Evolutionary conservation across 1,140 invertebrate genomes (phyloP).

Genomic region (Pissodes strobi): DNA sequence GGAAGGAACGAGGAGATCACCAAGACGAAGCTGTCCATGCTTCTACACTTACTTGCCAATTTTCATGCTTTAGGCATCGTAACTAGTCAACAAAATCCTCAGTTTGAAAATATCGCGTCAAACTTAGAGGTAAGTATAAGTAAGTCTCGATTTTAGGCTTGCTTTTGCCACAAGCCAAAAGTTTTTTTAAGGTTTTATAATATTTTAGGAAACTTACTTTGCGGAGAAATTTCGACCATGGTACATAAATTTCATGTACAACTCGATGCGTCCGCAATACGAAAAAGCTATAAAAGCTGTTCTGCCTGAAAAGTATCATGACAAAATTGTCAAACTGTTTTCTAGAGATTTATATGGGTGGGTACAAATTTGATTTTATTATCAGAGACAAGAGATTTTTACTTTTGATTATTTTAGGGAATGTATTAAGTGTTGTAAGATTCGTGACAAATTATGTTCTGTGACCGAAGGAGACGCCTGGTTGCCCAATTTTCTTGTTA

Average conservation of each 20-base stretch:
- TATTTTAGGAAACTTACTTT: no score
- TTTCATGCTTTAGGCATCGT: slow-evolving; percentile 73
- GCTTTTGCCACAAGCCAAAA: no score
- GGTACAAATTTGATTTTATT: slow-evolving; percentile 35
- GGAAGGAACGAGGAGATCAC: slow-evolving; percentile 61
- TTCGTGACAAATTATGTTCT: slow-evolving; percentile 56
- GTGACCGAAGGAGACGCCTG: slow-evolving; percentile 74
- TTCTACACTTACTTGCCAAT: slow-evolving; percentile 65
- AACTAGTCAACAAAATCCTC: slow-evolving; percentile 65
- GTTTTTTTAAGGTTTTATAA: slow-evolving; percentile 56
- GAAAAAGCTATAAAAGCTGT: slow-evolving; percentile 67
- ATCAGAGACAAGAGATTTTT: neutral
- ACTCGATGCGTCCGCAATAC: slow-evolving; percentile 58
- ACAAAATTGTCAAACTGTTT: slow-evolving; percentile 62
- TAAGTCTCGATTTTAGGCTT: no score
- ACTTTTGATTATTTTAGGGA: no score
- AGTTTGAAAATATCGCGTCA: slow-evolving; percentile 59
- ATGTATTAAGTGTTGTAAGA: slow-evolving; percentile 21
- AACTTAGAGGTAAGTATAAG: no score
- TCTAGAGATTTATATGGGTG: slow-evolving; percentile 57
- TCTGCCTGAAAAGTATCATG: slow-evolving; percentile 63
- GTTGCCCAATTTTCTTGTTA: slow-evolving; percentile 72
- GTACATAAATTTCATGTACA: slow-evolving; percentile 66
- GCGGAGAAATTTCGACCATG: slow-evolving; percentile 62
- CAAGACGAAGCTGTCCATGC: slow-evolving; percentile 58